Conservation (phyloP, 92 coral and sea anemone genomes). For the Heteractis magnifica region DNA sequence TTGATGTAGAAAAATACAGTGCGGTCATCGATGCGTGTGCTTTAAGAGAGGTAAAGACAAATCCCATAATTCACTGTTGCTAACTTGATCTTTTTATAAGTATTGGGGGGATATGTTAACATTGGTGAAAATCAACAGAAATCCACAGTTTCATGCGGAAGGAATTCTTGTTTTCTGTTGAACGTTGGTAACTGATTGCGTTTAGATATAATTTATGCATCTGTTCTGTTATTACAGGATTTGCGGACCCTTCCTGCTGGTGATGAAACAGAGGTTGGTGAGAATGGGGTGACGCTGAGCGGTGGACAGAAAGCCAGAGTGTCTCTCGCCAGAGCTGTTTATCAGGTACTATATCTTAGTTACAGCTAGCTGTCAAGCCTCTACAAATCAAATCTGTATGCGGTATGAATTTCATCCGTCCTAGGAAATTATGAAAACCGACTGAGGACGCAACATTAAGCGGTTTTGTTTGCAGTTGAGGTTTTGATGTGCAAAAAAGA, state of each 20-base stretch:
- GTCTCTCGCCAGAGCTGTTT: constrained; percentile 89
- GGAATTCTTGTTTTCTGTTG: too few relatives aligned
- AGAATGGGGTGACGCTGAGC: constrained; percentile 96
- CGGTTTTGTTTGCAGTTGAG: too few relatives aligned
- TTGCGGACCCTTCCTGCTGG: constrained; percentile 83
- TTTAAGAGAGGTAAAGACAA: constrained; percentile 67
- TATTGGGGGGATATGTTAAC: not conserved
- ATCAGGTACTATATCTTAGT: constrained; percentile 63
- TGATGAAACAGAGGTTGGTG: constrained; percentile 96
- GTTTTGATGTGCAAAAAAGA: too few relatives aligned
- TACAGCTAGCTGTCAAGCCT: not conserved
- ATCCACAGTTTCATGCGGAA: too few relatives aligned
- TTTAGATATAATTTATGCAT: not conserved
- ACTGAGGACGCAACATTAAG: too few relatives aligned
- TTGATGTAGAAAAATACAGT: constrained; percentile 74
- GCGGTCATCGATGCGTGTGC: constrained; percentile 91
- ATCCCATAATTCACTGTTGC: too few relatives aligned
- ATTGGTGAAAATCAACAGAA: too few relatives aligned
- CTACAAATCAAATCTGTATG: not conserved
- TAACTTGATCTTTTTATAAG: not conserved
- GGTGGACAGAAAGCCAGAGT: constrained; percentile 97
- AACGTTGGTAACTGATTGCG: too few relatives aligned
- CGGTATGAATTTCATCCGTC: not conserved
- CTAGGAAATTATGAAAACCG: too few relatives aligned
- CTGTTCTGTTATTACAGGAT: constrained; percentile 52